Conservation (phyloP, 1,140 invertebrate genomes). For the Eumaeus atala region DNA sequence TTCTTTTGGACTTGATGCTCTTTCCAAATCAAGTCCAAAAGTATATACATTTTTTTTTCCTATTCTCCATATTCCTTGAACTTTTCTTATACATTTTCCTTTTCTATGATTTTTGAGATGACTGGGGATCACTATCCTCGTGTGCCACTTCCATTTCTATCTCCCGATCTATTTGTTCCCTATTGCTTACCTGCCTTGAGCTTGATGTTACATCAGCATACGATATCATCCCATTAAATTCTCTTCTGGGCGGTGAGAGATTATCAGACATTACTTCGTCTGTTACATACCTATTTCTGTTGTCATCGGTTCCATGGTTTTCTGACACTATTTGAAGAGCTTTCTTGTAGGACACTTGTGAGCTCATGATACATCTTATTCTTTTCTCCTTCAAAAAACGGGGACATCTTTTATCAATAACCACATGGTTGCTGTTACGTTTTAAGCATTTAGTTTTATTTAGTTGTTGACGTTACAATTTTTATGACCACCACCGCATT, state of each 20-base stretch:
- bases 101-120: neutral
- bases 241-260: neutral
- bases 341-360: constrained; percentile 22
- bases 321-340: constrained; percentile 4
- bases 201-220: neutral
- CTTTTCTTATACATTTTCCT: neutral
- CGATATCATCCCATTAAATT: neutral
- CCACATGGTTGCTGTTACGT: constrained; percentile 26
- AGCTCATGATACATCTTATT: constrained; percentile 23
- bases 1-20: too few species aligned
- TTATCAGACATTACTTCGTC: neutral
- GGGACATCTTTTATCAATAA: constrained; percentile 25
- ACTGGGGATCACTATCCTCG: too few species aligned
- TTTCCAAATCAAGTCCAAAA: neutral
- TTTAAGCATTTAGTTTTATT: constrained; percentile 27
- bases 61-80: neutral
- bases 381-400: constrained; percentile 28
- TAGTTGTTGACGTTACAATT: constrained; percentile 22
- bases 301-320: neutral
- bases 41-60: neutral
- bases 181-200: neutral
- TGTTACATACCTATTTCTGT: neutral
- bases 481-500: too few species aligned
- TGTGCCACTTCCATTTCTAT: neutral
- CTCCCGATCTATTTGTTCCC: neutral